A percentile compares a stretch with the other conserved stretches of the same genome.
Evolutionary conservation across 2,888 invertebrate genomes (phyloP).

Genomic region (Orthonevra nobilis): DNA sequence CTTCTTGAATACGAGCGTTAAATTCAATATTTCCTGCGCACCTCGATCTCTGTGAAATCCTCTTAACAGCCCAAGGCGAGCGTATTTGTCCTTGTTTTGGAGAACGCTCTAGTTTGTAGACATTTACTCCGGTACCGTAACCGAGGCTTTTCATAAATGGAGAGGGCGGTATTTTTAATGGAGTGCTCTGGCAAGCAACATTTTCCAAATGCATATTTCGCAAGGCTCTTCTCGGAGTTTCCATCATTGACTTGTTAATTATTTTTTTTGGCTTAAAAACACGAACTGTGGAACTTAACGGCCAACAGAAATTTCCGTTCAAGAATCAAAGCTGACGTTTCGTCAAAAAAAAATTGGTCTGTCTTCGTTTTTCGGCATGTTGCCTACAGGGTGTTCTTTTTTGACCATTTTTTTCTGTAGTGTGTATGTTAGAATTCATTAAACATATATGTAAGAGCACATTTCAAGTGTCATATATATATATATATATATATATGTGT

Average conservation of each 20-base stretch:
- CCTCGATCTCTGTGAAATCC: constrained; percentile 82
- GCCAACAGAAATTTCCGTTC: too few relatives aligned
- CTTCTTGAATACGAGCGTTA: constrained; percentile 84
- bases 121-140: constrained; percentile 89
- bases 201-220: constrained; percentile 75
- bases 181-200: constrained; percentile 74
- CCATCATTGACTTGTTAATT: constrained; percentile 53
- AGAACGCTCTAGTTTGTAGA: constrained; percentile 88
- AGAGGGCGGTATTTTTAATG: constrained; percentile 85
- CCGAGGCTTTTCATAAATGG: constrained; percentile 87
- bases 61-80: constrained; percentile 94
- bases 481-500: too few relatives aligned
- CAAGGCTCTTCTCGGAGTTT: constrained; percentile 74
- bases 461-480: too few relatives aligned
- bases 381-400: too few relatives aligned
- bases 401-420: too few relatives aligned
- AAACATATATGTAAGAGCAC: too few relatives aligned
- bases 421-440: too few relatives aligned
- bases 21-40: constrained; percentile 71
- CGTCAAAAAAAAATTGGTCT: too few relatives aligned
- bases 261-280: too few relatives aligned
- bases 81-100: constrained; percentile 84
- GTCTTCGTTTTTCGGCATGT: too few relatives aligned
- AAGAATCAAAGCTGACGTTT: too few relatives aligned
- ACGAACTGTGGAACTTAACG: too few relatives aligned